Evolutionary conservation across 2,113 vertebrate genomes (phyloP).

Genomic region (Climacteris rufus): DNA sequence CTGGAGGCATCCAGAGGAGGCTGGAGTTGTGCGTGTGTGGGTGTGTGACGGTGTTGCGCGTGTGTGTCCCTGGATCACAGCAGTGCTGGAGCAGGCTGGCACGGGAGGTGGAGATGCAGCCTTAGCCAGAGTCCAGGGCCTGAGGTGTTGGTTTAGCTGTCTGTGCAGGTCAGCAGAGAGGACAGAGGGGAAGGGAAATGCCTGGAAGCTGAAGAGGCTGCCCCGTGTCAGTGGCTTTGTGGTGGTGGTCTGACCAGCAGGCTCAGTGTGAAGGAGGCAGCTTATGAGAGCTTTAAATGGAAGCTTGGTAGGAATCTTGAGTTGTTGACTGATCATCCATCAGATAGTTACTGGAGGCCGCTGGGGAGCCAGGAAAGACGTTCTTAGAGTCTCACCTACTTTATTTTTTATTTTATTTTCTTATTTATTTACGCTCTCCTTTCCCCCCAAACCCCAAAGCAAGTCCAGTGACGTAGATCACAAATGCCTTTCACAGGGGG

Average conservation of each 20-base stretch:
- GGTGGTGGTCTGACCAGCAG: not conserved
- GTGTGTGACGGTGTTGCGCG: not conserved
- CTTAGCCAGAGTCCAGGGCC: not conserved
- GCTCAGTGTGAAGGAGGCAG: not conserved
- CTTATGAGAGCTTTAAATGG: not conserved
- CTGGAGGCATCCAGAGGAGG: not conserved
- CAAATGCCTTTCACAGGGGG: not conserved
- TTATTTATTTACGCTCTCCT: constrained; percentile 34
- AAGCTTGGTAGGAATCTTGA: not conserved
- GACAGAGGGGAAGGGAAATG: not conserved
- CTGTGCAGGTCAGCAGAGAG: not conserved
- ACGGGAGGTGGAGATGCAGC: not conserved
- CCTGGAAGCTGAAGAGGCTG: not conserved
- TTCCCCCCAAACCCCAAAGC: not conserved
- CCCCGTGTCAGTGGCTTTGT: not conserved
- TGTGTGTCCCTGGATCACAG: not conserved
- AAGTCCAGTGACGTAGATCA: accelerated
- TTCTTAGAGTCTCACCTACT: not conserved
- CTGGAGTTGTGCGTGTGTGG: not conserved
- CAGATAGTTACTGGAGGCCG: not conserved
- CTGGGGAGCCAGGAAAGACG: not conserved
- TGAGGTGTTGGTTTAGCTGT: not conserved
- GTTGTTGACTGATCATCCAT: not conserved
- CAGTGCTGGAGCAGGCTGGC: not conserved
- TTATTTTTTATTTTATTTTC: not conserved